A percentile compares a stretch with the other conserved stretches of the same genome.
These are phyloP conservation scores for Eurytoma californica DNA, from an alignment of 2,888 invertebrate species.

Conservation along the genomic window DNA sequence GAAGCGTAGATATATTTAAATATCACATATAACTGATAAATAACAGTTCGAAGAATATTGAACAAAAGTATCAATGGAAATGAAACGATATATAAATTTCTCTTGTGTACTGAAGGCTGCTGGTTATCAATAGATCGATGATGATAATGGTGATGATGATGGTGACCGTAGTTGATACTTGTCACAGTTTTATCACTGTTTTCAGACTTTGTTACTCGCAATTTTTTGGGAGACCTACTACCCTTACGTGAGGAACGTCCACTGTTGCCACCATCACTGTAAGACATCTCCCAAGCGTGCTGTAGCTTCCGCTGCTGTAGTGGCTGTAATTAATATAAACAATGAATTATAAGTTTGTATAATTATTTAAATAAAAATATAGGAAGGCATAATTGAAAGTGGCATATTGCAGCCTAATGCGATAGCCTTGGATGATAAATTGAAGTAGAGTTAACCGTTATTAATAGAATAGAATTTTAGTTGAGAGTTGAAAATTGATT, in stretches of 20 bases:
- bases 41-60: constrained; percentile 87
- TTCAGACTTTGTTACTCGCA: constrained; percentile 72
- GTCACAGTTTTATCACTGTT: constrained; percentile 71
- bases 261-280: constrained; percentile 74
- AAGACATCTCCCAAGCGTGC: constrained; percentile 70
- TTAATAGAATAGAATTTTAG: too few relatives aligned
- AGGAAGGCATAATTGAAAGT: not conserved
- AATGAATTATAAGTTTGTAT: not conserved
- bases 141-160: constrained; percentile 66
- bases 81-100: constrained; percentile 91
- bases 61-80: constrained; percentile 91
- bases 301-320: constrained; percentile 30
- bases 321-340: constrained; percentile 2
- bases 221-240: constrained; percentile 75
- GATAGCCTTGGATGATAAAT: too few relatives aligned
- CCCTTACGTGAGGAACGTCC: constrained; percentile 75
- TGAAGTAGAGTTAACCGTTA: too few relatives aligned
- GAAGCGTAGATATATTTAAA: constrained; percentile 90
- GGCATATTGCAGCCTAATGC: too few relatives aligned
- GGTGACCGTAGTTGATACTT: constrained; percentile 68
- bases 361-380: not conserved
- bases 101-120: constrained; percentile 88
- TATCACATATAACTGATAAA: constrained; percentile 91
- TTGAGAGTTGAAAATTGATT: too few relatives aligned
- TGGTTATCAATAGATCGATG: constrained; percentile 73